Evolutionary conservation across 92 coral and sea anemone species (phyloP), one percentile per base, ranked within the genome.

Genomic region (Chrysogorgia sp.): DNA sequence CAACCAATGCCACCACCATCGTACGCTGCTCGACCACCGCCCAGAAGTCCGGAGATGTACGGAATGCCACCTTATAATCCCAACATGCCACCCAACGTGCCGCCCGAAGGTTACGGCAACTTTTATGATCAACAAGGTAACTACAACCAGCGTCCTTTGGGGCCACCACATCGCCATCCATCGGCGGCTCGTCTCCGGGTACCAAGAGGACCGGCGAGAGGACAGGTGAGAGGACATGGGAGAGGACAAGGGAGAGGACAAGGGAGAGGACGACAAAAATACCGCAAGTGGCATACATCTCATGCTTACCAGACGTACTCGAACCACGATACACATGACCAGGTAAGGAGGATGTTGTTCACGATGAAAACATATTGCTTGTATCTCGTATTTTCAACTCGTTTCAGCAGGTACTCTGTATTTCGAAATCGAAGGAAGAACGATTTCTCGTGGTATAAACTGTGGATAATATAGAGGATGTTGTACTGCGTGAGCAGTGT

Each of bases 41-140:
- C 34, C 43, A 25, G 64, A 14, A 14, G 34, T 40, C n/a, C 47
- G 10, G 49, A 40, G 50, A 49, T 49, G 55, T 52, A 63, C 40
- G 53, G 72, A 58, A 63, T 67, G 22, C 33, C 25, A 41, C 53
- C 29, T 57, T 31, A 20, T 10, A 53, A 53, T 7, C 55, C 15
- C 61, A 80, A 23, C 77, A 71, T 25, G 63, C 66, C 12, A 20
- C 31, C 47, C 40, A 76, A 8, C 49, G 47, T 1, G 43, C 89
- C 88, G 17, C 84, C 84, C 30, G 68, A 86, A 13, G 55, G 26
- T 24, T 78, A 30, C 25, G 80, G 81, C 29, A 34, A 58, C 10
- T 86, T 87, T 26, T 48, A 76, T 37, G 65, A 47, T 71, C 86
- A 26, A 63, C 83, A 77, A 41, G 57, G 28, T 67, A 55, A 64